Evolutionary conservation across 2,797 vertebrate genomes (phyloP).

Genomic region (Pelobates cultripes): DNA sequence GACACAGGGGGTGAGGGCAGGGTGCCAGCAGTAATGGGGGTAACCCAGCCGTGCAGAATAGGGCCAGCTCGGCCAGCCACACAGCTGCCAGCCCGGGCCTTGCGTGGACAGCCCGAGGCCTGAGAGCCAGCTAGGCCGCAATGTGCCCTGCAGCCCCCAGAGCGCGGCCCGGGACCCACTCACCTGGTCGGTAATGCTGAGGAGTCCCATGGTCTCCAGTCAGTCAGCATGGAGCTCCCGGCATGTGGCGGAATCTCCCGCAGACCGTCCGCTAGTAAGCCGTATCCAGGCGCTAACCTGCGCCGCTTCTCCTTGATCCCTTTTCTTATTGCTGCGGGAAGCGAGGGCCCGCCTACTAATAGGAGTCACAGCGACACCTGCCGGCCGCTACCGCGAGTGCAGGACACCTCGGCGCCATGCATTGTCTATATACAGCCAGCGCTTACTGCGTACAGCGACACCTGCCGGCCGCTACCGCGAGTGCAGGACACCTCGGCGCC

Average conservation of each 20-base stretch:
- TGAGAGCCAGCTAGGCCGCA: slow-evolving; percentile 65
- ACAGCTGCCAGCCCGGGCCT: neutral
- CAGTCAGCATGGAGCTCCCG: slow-evolving; percentile 88
- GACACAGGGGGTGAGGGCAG: too few relatives aligned
- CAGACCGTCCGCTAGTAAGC: slow-evolving; percentile 60
- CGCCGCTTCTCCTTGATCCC: slow-evolving; percentile 45
- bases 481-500: neutral
- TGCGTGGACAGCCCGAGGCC: slow-evolving; percentile 9
- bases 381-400: neutral
- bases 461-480: neutral
- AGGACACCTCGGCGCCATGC: neutral
- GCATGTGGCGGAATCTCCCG: slow-evolving; percentile 63
- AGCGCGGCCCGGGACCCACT: neutral
- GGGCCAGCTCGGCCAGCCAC: too few relatives aligned
- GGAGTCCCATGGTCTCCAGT: slow-evolving; percentile 87
- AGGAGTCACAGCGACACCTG: slow-evolving; percentile 52
- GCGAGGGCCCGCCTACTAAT: slow-evolving; percentile 79
- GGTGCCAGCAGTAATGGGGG: too few relatives aligned
- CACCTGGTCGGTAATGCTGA: slow-evolving; percentile 92
- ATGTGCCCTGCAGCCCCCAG: slow-evolving; percentile 65
- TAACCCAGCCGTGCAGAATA: too few relatives aligned
- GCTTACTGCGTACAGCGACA: slow-evolving; percentile 34
- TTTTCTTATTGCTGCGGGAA: slow-evolving; percentile 58
- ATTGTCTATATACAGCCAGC: too few relatives aligned
- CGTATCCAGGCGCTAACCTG: slow-evolving; percentile 51